Evolutionary conservation across 2,113 vertebrate genomes (phyloP), one percentile per base, ranked within the genome.

Genomic region (Lophochroa leadbeateri): DNA sequence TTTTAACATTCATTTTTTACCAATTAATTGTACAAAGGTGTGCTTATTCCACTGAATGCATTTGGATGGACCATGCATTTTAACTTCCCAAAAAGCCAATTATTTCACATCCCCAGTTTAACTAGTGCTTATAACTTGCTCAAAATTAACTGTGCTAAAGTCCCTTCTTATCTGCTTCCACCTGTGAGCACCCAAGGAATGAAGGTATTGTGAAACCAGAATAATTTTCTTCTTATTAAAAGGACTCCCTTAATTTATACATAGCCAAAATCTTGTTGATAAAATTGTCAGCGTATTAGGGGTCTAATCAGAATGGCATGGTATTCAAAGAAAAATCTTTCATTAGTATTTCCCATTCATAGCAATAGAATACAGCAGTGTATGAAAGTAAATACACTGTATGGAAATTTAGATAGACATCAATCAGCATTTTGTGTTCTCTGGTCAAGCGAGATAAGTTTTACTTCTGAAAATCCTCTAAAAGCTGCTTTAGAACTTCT

Each of bases 181-280:
- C 23, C 50, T 94, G 58, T 95, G 80, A 94, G 91, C 88, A 93
- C 39, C 79, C 78, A 92, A 78, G 77, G 37, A 94, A 25, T 58
- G 39, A 49, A 80, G 52, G 82, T 71, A 33, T 44, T 17, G 49
- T 77, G 88, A 95, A 96, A 91, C 50, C 17, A 24, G 64, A 96
- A 95, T 94, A 69, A 84, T 92, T 90, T 97, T 96, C 78, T 97
- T 92, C 88, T 84, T 53, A 8, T 91, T 93, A 70, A 94, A 86
- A 94, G 37, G 80, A 47, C 61, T 82, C 60, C 65, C 60, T 75
- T 84, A 88, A 79, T 70, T 80, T 88, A 63, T 5, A 92, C 41
- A 72, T 5, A 71, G 67, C 29, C 43, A 77, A 96, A 88, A 87
- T 61, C 67, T 92, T 79, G 41, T 86, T 95, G 92, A 97, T 95